phyloP scores from a whole-genome alignment of 2,888 invertebrate species.

The Megaustenia siamemsis region DNA sequence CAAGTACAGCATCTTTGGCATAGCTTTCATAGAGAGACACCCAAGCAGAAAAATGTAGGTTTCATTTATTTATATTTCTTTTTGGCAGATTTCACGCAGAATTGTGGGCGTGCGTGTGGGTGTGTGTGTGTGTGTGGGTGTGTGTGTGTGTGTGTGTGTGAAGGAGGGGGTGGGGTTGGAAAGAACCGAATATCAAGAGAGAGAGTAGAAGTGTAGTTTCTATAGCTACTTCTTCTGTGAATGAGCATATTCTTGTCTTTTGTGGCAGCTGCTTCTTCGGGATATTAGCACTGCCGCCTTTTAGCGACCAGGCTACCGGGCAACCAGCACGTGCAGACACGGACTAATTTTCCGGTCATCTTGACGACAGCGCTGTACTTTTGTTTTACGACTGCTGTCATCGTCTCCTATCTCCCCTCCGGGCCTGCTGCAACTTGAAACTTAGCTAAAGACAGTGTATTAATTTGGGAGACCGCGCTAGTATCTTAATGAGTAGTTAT shows the following conservation, averaged over 20 bases:
- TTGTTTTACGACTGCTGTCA: neutral
- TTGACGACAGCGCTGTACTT: neutral
- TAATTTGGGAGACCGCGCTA: too few species aligned
- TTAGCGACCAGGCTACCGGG: too few species aligned
- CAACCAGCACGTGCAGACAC: constrained; percentile 11
- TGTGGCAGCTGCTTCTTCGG: too few species aligned
- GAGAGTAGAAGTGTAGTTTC: neutral
- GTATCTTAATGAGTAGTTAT: too few species aligned
- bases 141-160: too few species aligned
- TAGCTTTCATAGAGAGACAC: neutral
- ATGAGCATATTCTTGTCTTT: too few species aligned
- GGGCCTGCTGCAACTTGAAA: neutral
- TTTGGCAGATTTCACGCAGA: neutral
- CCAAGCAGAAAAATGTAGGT: neutral
- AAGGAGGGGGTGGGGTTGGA: too few species aligned
- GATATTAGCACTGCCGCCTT: too few species aligned
- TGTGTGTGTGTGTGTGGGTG: too few species aligned
- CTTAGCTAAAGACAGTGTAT: neutral
- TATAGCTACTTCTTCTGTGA: too few species aligned
- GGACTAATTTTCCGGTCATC: constrained; percentile 44
- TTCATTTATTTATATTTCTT: too few species aligned
- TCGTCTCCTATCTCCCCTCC: neutral
- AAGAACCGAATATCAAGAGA: neutral
- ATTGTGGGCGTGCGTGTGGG: too few species aligned
- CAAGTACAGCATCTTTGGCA: constrained; percentile 31